Base-by-base conservation (phyloP, 2,113 vertebrate genomes). In the Xenopus borealis region DNA sequence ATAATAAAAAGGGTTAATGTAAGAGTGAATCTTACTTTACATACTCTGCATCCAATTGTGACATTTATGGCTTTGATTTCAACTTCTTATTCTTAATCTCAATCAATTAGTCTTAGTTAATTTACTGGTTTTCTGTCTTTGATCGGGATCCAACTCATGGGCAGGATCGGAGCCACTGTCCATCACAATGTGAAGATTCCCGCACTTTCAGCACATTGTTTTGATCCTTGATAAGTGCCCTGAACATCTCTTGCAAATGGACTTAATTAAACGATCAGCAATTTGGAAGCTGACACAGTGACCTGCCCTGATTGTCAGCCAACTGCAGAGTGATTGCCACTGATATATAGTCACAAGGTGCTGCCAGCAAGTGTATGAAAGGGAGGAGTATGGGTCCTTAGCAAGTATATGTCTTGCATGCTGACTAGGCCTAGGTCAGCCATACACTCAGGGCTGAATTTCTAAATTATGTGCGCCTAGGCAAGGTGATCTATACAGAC, bases 61-160 rank as follows among this genome's bases (percentile, higher is more conserved):
- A 47, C 69, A 72, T 72, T 72, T 72, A 72, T 27, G 47, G 14
- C 69, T 30, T 6, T 40, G 33, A 40, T 40, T 40, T 40, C 33
- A 40, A 9, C 33, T 45, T 27, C 23, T 27, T 27, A 27, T 45
- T 27, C 23, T 27, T 27, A 27, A 27, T 27, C 23, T 27, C 23
- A 62, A 62, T 68, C 68, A 62, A 75, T 75, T 62, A 62, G 72
- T 27, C 46, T 52, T 61, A 16, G 62, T 52, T 75, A 57, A 75
- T 75, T 75, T 68, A 20, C 10, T 12, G 7, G 55, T 33, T 17
- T 23, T 62, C 12, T 30, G 12, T 12, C 19, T 23, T 16, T 62
- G 23, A 27, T 59, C 18, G n/a, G 18, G 63, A 30, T 10, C 27
- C 46, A 40, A 47, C 27, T 40, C 55, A 8, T 27, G 65, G 13